Evolutionary conservation across 1,140 invertebrate species (phyloP).

Genomic region (Euura lappo): DNA sequence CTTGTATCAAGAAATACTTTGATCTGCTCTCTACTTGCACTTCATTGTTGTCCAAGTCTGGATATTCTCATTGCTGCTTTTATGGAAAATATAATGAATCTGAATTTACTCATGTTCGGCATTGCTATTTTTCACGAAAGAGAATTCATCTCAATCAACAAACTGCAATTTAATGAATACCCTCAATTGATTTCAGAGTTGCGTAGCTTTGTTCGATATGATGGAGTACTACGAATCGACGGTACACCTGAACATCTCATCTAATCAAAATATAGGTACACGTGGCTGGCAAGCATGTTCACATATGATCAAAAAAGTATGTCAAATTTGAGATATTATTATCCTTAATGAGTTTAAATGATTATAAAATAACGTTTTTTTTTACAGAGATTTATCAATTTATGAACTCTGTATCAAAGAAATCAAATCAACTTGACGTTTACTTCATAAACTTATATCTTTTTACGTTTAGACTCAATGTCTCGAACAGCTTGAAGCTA

Average conservation of each 20-base stretch:
- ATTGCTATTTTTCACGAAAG: not conserved
- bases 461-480: constrained; percentile 68
- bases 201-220: constrained; percentile 86
- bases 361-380: too few species aligned
- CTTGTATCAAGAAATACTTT: too few species aligned
- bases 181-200: constrained; percentile 54
- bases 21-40: too few species aligned
- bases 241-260: constrained; percentile 77
- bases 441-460: not conserved
- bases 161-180: constrained; percentile 26
- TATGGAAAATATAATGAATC: too few species aligned
- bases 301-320: constrained; percentile 80
- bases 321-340: constrained; percentile 12
- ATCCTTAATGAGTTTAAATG: too few species aligned
- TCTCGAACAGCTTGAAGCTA: constrained; percentile 73
- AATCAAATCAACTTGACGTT: not conserved
- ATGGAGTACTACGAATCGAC: constrained; percentile 90
- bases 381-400: too few species aligned
- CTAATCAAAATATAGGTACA: constrained; percentile 73
- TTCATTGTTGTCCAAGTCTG: too few species aligned
- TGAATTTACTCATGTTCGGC: not conserved
- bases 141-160: constrained; percentile 30
- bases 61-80: too few species aligned
- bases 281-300: constrained; percentile 84
- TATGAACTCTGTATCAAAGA: too few species aligned